Percentiles rank a stretch among this genome's conserved stretches.
Evolutionary conservation across 2,797 vertebrate species (phyloP).

Genomic region (Megalops cyprinoides): DNA sequence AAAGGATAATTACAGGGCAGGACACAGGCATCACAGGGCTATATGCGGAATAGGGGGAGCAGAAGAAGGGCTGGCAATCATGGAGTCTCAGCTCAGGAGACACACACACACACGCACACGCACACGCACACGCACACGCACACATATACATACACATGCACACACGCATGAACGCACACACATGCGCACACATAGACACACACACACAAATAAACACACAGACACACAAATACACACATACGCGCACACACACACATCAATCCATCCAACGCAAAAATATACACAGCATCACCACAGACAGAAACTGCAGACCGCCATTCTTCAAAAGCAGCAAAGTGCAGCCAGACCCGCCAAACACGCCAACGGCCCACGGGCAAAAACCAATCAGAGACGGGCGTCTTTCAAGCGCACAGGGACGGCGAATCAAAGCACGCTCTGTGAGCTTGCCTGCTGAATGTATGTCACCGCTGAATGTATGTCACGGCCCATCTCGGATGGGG

Average conservation of each 20-base stretch:
- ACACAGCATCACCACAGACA: too few relatives aligned
- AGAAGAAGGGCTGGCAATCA: too few relatives aligned
- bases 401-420: neutral
- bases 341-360: too few relatives aligned
- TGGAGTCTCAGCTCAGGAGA: too few relatives aligned
- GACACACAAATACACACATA: neutral
- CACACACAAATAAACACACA: neutral
- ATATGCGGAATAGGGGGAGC: too few relatives aligned
- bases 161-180: neutral
- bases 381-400: neutral
- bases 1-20: too few relatives aligned
- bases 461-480: slow-evolving; percentile 11
- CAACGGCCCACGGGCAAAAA: neutral
- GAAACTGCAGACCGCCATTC: too few relatives aligned
- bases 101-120: neutral
- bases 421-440: neutral
- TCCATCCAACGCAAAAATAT: too few relatives aligned
- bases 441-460: neutral
- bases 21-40: too few relatives aligned
- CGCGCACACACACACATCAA: too few relatives aligned
- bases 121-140: neutral
- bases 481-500: neutral
- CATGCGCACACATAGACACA: neutral
- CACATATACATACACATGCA: neutral
- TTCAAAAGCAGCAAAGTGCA: too few relatives aligned